phyloP scores from a whole-genome alignment of 2,888 invertebrate genomes.

The Eristalis arbustorum region DNA sequence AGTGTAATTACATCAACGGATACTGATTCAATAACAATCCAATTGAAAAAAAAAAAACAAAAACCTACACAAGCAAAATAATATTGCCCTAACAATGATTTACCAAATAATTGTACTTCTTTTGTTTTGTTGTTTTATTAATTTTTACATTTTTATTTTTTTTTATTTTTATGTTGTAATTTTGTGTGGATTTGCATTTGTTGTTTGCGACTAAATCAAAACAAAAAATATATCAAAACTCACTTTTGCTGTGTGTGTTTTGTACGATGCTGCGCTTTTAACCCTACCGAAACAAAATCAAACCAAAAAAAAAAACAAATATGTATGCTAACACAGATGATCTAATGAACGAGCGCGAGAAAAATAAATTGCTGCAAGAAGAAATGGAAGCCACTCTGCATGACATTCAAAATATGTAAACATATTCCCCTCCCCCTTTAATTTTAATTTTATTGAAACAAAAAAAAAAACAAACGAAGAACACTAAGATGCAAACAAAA shows the following conservation, averaged over 20 bases:
- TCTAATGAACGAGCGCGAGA: constrained; percentile 95
- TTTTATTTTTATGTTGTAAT: constrained; percentile 70
- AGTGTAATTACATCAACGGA: neutral
- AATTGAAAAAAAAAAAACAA: constrained; percentile 15
- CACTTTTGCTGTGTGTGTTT: constrained; percentile 57
- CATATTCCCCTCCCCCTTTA: constrained; percentile 27
- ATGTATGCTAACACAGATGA: constrained; percentile 88
- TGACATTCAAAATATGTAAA: constrained; percentile 99
- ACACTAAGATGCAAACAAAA: constrained; percentile 17
- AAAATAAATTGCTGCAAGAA: constrained; percentile 97
- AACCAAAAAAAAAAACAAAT: constrained; percentile 40
- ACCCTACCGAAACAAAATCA: constrained; percentile 31
- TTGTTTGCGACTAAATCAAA: constrained; percentile 70
- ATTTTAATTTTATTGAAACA: constrained; percentile 63
- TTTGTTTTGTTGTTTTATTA: constrained; percentile 71
- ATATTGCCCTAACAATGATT: constrained; percentile 42
- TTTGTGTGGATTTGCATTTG: constrained; percentile 68
- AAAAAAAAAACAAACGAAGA: constrained; percentile 8
- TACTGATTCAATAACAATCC: too few relatives aligned
- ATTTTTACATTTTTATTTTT: constrained; percentile 66
- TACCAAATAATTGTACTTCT: constrained; percentile 50
- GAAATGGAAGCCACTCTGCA: constrained; percentile 99
- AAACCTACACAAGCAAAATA: constrained; percentile 23
- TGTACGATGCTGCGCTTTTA: constrained; percentile 71
- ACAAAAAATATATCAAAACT: constrained; percentile 31